Evolutionary conservation across 2,888 invertebrate genomes (phyloP), one percentile per base, ranked within the genome.

Genomic region (Limnephilus lunatus): DNA sequence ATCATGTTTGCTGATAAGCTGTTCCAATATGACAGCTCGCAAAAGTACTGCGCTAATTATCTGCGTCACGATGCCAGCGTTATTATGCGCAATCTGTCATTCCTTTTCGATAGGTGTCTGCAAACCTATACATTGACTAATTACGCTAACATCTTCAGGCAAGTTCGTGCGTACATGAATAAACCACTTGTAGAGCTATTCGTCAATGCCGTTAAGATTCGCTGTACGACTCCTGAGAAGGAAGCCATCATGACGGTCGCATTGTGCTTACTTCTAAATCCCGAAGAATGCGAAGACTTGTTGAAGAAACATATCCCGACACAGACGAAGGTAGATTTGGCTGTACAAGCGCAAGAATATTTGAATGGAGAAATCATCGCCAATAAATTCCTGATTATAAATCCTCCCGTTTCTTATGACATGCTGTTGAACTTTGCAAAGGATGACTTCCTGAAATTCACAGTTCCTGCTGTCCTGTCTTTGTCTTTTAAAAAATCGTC

Each of bases 371-470:
- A 91, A 85, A 4, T 92, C 0, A 81, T 94, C 25, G 81, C 94
- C 0, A n/a, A 3, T 0, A 93, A 94, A 1, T 91, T 94, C 15
- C 94, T 91, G n/a, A 19, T 93, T 11, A 92, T 94, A 0, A 94
- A 94, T 93, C 95, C 95, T 3, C 95, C 95, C 0, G 93, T 95
- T 0, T 87, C 95, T 0, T 88, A 94, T 19, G 91, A 94, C 0
- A 4, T 94, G 0, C 12, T 94, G 2, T 90, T 25, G 4, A 92
- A 11, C 39, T 93, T 94, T 15, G 94, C 94, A 90, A 90, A 93
- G 2, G 94, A 94, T 0, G 94, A 95, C 88, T 94, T 94, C 68
- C 82, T 95, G 3, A 92, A 93, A 12, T 30, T 93, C 5, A 94
- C 93, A 2, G 30, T 94, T 9, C 9, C 85, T 0, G 91, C 93